A percentile compares a stretch with the other conserved stretches of the same genome.
These are phyloP conservation scores for Helostoma temminkii DNA, from an alignment of 2,797 vertebrate genomes.

Conservation along the genomic window DNA sequence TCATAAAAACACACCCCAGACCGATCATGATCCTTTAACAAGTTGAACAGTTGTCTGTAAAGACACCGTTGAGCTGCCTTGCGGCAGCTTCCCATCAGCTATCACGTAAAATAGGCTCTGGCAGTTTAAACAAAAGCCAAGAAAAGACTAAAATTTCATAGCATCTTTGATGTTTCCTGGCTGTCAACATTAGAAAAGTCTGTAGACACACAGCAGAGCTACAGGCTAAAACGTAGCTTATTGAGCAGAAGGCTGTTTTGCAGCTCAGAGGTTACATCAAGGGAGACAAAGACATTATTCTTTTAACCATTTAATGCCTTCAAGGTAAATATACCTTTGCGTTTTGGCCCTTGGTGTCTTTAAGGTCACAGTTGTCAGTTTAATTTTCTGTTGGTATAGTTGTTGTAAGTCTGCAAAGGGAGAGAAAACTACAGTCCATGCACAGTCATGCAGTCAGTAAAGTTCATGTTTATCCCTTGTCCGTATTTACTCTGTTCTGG, in stretches of 20 bases:
- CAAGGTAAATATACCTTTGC: background rate
- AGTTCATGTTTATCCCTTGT: background rate
- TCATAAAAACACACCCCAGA: conserved; percentile 14
- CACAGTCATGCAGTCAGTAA: background rate
- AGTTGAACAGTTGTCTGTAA: background rate
- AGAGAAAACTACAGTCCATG: background rate
- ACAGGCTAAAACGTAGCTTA: background rate
- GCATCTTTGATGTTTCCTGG: conserved; percentile 21
- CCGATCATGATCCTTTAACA: conserved; percentile 32
- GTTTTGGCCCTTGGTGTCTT: background rate
- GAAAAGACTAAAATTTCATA: conserved; percentile 30
- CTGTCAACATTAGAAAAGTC: conserved; percentile 1
- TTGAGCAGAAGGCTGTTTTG: background rate
- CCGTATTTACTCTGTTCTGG: background rate
- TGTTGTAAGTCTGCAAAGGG: background rate
- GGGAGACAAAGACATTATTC: background rate
- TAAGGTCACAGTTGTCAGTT: background rate
- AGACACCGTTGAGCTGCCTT: conserved; percentile 3
- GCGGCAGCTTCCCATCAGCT: conserved; percentile 22
- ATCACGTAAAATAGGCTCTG: conserved; percentile 11
- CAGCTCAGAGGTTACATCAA: conserved; percentile 1
- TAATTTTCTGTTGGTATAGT: background rate
- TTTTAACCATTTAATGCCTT: background rate
- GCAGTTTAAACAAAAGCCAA: conserved; percentile 25
- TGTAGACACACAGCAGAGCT: background rate